Conservation (phyloP, 1,140 invertebrate genomes). For the Drosophila asahinai region DNA sequence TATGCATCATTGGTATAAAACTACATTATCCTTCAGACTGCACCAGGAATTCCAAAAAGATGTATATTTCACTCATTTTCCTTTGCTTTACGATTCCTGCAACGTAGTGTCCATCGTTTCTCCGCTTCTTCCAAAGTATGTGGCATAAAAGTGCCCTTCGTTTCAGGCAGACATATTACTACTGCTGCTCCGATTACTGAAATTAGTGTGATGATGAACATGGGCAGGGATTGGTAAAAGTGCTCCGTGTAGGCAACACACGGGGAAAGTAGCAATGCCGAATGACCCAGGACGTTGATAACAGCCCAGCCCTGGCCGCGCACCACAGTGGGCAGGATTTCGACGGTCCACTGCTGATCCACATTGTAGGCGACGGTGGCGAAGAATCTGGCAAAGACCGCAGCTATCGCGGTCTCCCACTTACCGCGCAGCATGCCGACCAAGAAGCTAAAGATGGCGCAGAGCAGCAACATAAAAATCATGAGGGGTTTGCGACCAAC, state of each 20-base stretch:
- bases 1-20: not conserved
- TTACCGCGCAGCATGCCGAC: conserved; percentile 89
- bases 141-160: conserved; percentile 91
- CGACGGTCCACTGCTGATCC: conserved; percentile 93
- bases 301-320: conserved; percentile 92
- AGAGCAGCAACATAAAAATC: conserved; percentile 91
- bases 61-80: not conserved
- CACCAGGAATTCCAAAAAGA: not conserved
- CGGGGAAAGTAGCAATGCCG: conserved; percentile 91
- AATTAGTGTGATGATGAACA: conserved; percentile 89
- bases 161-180: conserved; percentile 92
- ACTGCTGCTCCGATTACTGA: conserved; percentile 90
- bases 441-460: conserved; percentile 91
- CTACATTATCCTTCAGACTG: not conserved
- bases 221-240: conserved; percentile 88
- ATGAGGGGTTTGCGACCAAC: conserved; percentile 93
- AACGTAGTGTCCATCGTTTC: conserved; percentile 19
- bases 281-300: conserved; percentile 93
- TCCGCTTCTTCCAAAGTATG: conserved; percentile 86
- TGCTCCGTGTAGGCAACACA: conserved; percentile 92
- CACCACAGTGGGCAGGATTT: conserved; percentile 93
- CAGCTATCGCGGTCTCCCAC: conserved; percentile 88
- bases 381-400: conserved; percentile 92
- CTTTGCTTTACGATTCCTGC: not conserved
- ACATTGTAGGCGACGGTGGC: conserved; percentile 95